phyloP scores from a whole-genome alignment of 2,797 vertebrate species.

The Melanotaenia nigrans region DNA sequence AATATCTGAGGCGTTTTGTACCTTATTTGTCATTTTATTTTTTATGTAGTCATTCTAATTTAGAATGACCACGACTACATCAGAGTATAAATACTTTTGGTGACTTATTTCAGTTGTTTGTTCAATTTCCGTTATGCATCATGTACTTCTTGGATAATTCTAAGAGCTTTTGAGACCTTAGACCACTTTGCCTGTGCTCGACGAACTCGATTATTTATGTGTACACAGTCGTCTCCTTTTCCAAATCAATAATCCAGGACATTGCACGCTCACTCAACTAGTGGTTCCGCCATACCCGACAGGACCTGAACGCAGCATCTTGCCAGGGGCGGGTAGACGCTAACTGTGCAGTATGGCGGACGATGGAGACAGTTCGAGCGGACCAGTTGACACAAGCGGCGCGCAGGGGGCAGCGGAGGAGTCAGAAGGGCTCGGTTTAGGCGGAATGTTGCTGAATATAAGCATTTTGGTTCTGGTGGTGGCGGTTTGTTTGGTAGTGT shows the following conservation, averaged over 20 bases:
- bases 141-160: background rate
- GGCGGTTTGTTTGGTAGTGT: conserved; percentile 85
- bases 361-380: conserved; percentile 85
- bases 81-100: background rate
- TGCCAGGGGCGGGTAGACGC: conserved; percentile 76
- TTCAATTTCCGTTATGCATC: background rate
- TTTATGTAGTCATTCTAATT: too few species aligned
- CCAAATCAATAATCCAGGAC: background rate
- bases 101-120: background rate
- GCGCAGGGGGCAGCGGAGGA: conserved; percentile 77
- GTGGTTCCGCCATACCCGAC: conserved; percentile 25
- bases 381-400: conserved; percentile 83
- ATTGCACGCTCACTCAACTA: conserved; percentile 32
- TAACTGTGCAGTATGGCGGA: conserved; percentile 87
- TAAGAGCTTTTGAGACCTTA: background rate
- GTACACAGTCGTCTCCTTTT: background rate
- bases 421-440: conserved; percentile 77
- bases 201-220: background rate
- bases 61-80: too few species aligned
- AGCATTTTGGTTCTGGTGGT: conserved; percentile 78
- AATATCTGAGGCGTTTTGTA: too few species aligned
- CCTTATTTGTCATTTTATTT: too few species aligned
- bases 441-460: conserved; percentile 86
- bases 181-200: background rate
- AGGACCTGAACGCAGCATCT: conserved; percentile 56